These are phyloP conservation scores for Eupithecia dodoneata DNA, from an alignment of 2,888 invertebrate genomes.

Conservation along the genomic window DNA sequence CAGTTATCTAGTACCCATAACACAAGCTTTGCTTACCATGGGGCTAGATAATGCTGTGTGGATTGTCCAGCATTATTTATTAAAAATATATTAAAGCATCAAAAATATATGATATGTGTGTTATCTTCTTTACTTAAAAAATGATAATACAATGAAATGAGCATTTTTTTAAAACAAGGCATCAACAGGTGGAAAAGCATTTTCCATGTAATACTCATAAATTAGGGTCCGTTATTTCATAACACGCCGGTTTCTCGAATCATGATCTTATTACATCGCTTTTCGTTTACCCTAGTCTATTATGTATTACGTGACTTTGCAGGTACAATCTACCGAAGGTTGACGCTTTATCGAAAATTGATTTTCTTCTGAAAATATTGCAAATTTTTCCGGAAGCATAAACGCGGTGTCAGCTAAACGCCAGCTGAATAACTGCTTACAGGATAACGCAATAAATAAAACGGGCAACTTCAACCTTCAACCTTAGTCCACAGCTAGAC, in stretches of 20 bases:
- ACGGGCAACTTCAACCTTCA: not conserved
- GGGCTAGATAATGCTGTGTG: no score
- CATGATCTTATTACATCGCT: constrained; percentile 59
- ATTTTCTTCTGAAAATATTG: constrained; percentile 74
- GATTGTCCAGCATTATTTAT: no score
- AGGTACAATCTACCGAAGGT: constrained; percentile 58
- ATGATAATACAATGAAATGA: not conserved
- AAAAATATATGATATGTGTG: not conserved
- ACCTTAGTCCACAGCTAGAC: not conserved
- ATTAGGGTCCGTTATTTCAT: constrained; percentile 17
- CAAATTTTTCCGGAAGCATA: constrained; percentile 64
- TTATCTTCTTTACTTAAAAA: not conserved
- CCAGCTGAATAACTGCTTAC: constrained; percentile 50
- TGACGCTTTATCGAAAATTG: constrained; percentile 75
- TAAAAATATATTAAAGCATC: no score
- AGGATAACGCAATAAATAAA: constrained; percentile 2
- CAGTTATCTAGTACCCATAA: no score
- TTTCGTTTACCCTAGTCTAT: constrained; percentile 58
- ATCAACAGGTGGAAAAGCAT: constrained; percentile 16
- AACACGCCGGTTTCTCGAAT: constrained; percentile 36
- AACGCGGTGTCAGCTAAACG: constrained; percentile 56
- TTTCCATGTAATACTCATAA: constrained; percentile 10
- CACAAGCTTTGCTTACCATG: no score
- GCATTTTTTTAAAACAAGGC: constrained; percentile 37
- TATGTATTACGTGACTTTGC: constrained; percentile 73